Percentiles rank a stretch among this genome's conserved stretches.
Evolutionary conservation across 2,888 invertebrate species (phyloP).

Genomic region (Caenorhabditis zanzibari): DNA sequence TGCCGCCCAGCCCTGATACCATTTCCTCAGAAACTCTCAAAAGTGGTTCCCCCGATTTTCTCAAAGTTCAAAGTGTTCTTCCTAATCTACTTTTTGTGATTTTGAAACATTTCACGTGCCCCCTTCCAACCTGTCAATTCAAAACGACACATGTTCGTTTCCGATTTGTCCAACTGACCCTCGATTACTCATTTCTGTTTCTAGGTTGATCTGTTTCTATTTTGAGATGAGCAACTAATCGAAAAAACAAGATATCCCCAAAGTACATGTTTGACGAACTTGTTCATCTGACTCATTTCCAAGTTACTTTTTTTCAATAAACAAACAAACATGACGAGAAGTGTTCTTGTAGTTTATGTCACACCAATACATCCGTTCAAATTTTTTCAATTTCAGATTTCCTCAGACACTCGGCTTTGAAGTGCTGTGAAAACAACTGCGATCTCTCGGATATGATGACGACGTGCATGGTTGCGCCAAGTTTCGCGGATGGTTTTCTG

Average conservation of each 20-base stretch:
- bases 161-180: neutral
- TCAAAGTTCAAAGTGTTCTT: constrained; percentile 3
- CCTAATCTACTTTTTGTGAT: constrained; percentile 5
- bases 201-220: constrained; percentile 15
- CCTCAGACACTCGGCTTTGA: constrained; percentile 13
- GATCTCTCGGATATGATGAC: constrained; percentile 48
- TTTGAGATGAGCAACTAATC: constrained; percentile 31
- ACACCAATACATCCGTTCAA: neutral
- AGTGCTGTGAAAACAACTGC: constrained; percentile 43
- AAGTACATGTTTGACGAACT: constrained; percentile 23
- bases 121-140: constrained; percentile 10
- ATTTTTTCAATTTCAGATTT: constrained; percentile 19
- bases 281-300: constrained; percentile 21
- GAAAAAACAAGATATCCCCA: neutral
- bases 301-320: neutral
- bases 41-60: neutral
- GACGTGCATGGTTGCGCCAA: constrained; percentile 37
- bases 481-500: constrained; percentile 14
- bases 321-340: neutral
- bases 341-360: neutral
- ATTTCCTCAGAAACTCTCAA: neutral
- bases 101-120: constrained; percentile 15
- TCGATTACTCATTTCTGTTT: constrained; percentile 1
- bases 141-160: constrained; percentile 10
- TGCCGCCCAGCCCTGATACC: too few relatives aligned